Evolutionary conservation across 2,113 vertebrate genomes (phyloP).

Genomic region (Xerus inauris): DNA sequence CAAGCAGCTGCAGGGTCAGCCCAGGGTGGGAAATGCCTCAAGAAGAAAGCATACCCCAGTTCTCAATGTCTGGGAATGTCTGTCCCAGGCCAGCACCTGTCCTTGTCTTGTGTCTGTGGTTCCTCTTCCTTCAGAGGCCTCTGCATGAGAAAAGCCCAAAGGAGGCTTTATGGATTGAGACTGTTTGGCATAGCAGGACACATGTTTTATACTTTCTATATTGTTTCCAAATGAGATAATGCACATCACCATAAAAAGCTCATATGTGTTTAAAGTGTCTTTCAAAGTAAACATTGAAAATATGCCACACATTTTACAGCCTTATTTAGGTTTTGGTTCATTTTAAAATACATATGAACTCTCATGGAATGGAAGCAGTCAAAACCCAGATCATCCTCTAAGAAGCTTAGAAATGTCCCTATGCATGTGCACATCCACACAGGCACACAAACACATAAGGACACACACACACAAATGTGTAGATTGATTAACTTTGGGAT

Average conservation of each 20-base stretch:
- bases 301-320: background rate
- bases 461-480: background rate
- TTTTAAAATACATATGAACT: background rate
- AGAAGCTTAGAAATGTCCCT: background rate
- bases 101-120: background rate
- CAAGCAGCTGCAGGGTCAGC: background rate
- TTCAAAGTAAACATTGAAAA: slow-evolving; percentile 14
- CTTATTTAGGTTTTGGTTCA: slow-evolving; percentile 24
- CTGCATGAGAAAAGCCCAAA: background rate
- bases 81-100: background rate
- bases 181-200: background rate
- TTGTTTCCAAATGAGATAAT: background rate
- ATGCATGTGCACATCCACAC: no score
- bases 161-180: fast-evolving
- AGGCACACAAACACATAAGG: no score
- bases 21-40: background rate
- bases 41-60: background rate
- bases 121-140: background rate
- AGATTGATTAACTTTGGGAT: background rate
- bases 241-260: background rate
- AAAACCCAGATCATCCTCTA: background rate
- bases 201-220: background rate
- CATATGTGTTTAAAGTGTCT: background rate
- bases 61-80: background rate
- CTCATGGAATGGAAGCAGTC: background rate